Evolutionary conservation across 2,113 vertebrate species (phyloP).

Genomic region (Tapirus terrestris): DNA sequence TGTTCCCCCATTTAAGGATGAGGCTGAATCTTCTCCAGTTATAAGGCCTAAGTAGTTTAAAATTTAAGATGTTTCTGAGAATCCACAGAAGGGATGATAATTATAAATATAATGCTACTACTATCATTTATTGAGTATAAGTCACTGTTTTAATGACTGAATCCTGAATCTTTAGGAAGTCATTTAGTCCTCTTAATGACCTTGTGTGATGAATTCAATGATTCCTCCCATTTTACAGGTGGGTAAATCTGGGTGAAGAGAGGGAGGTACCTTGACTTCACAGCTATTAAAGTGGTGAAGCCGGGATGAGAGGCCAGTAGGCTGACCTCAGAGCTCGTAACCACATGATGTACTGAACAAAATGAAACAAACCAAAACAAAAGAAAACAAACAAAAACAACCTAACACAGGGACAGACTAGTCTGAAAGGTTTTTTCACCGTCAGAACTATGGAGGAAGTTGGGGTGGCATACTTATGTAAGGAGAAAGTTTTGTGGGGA

Average conservation of each 20-base stretch:
- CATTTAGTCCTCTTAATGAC: neutral
- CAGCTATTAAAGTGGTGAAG: neutral
- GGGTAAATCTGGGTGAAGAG: neutral
- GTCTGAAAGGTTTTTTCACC: neutral
- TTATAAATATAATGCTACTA: neutral
- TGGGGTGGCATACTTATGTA: neutral
- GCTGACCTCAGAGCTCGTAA: neutral
- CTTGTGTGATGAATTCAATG: neutral
- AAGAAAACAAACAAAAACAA: neutral
- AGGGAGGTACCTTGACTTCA: neutral
- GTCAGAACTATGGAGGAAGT: neutral
- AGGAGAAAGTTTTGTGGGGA: neutral
- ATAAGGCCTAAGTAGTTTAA: neutral
- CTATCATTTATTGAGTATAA: neutral
- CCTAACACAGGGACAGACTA: neutral
- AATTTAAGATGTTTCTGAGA: slow-evolving; percentile 1
- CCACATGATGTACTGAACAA: neutral
- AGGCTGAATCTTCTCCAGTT: neutral
- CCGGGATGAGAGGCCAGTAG: neutral
- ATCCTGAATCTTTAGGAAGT: slow-evolving; percentile 40
- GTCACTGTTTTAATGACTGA: neutral
- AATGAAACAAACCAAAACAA: neutral
- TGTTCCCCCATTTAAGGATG: neutral
- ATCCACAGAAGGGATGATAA: neutral
- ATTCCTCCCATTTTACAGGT: neutral